These are phyloP conservation scores for Cephus cinctus DNA, from an alignment of 1,140 invertebrate species.

Conservation along the genomic window DNA sequence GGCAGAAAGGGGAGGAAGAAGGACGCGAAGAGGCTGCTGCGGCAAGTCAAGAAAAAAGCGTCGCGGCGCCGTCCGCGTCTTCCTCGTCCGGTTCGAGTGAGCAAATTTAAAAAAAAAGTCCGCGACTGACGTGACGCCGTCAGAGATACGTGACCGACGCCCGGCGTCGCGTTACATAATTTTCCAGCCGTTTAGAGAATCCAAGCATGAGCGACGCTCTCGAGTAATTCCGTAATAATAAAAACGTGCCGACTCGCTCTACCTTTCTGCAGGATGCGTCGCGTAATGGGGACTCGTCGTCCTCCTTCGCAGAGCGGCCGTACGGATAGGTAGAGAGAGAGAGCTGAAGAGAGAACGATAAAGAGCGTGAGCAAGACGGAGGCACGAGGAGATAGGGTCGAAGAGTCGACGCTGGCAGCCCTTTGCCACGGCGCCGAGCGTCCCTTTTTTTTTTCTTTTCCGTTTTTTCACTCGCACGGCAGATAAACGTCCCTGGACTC, in stretches of 20 bases:
- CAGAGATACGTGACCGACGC: too few relatives aligned
- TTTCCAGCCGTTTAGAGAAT: constrained; percentile 14
- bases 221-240: constrained; percentile 39
- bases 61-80: too few relatives aligned
- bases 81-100: too few relatives aligned
- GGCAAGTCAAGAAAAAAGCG: too few relatives aligned
- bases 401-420: too few relatives aligned
- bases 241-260: constrained; percentile 27
- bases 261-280: constrained; percentile 32
- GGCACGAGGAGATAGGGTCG: too few relatives aligned
- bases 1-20: constrained; percentile 13
- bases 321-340: too few relatives aligned
- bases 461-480: constrained; percentile 10
- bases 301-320: constrained; percentile 20
- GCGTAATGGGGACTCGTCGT: constrained; percentile 37
- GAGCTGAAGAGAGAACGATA: too few relatives aligned
- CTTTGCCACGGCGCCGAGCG: constrained; percentile 10
- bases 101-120: too few relatives aligned
- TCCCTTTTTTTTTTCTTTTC: constrained; percentile 21
- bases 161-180: constrained; percentile 4
- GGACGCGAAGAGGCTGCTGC: constrained; percentile 28
- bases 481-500: constrained; percentile 34
- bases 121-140: too few relatives aligned
- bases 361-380: too few relatives aligned
- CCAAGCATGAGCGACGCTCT: constrained; percentile 7